Evolutionary conservation across 2,113 vertebrate species (phyloP).

Genomic region (Ptilonorhynchus violaceus): DNA sequence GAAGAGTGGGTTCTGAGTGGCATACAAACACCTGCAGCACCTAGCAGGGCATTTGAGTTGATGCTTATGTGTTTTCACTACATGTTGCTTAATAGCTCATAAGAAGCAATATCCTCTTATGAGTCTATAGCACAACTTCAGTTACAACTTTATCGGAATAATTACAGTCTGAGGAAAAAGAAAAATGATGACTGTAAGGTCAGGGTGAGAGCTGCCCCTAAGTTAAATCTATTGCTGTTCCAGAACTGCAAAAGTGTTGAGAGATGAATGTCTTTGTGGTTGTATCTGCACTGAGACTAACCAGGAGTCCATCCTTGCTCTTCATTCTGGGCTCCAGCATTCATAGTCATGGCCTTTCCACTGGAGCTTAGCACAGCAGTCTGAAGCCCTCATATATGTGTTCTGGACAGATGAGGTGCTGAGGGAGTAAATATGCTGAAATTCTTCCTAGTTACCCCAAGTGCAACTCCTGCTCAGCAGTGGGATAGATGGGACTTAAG

Average conservation of each 20-base stretch:
- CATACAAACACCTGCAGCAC: neutral
- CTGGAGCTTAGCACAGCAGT: neutral
- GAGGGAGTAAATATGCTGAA: neutral
- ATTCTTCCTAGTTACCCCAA: neutral
- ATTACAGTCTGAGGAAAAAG: neutral
- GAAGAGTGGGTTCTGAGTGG: neutral
- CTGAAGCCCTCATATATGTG: neutral
- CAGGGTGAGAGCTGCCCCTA: neutral
- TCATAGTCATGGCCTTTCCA: neutral
- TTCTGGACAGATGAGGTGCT: neutral
- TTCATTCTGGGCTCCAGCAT: neutral
- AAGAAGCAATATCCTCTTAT: neutral
- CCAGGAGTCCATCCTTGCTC: neutral
- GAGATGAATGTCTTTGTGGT: neutral
- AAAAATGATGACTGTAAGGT: neutral
- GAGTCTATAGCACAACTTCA: neutral
- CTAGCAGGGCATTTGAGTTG: neutral
- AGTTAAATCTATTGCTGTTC: neutral
- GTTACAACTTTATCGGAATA: neutral
- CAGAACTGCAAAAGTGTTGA: neutral
- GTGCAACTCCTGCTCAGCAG: neutral
- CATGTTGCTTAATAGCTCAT: neutral
- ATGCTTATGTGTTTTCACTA: neutral
- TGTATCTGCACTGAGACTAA: neutral
- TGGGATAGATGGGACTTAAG: neutral